Base-by-base conservation (phyloP, 2,113 vertebrate species). In the human region DNA sequence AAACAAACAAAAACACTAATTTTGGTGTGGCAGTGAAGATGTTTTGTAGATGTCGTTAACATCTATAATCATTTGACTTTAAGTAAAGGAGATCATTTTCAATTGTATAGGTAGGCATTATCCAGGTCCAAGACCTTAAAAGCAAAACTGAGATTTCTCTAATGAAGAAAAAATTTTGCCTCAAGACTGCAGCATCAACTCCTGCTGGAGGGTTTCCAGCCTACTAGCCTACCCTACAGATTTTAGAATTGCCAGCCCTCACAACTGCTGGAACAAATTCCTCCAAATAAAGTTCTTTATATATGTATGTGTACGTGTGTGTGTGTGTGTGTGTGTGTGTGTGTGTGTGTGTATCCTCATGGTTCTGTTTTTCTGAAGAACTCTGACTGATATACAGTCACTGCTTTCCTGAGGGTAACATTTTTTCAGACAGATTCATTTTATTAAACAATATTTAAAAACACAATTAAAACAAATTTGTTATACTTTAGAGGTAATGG, bases 381-480 rank as follows among this genome's bases (percentile, higher is more conserved):
- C 22, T 10, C 32, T 87, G 52, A 27, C 17, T 32, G 32, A 70
- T 45, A 35, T 20, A 40, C 17, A 66, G 6, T 64, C 12, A 48
- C 30, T 82, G 38, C 18, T 82, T 68, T 78, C 43, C 73, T 40
- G 16, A 55, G 6, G 18, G 4, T 48, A 57, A 48, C 8, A 82
- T 32, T 81, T 52, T 96, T 75, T n/a, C 52, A 2, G 55, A 6
- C 45, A 94, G 38, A 82, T 72, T 94, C 20, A 72, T 78, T 86
- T 82, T 75, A 30, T 61, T 89, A 82, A 91, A 81, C 14, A 82
- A 88, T 94, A 45, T 40, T 89, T 84, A 30, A 94, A 84, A 84
- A 22, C 43, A 88, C 3, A 27, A 79, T 38, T 76, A 55, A 75
- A 96, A 95, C 52, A 7, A 80, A 79, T 43, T 9, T 73, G 3